phyloP scores from a whole-genome alignment of 2,888 invertebrate species.

The Nudaria mundana region DNA sequence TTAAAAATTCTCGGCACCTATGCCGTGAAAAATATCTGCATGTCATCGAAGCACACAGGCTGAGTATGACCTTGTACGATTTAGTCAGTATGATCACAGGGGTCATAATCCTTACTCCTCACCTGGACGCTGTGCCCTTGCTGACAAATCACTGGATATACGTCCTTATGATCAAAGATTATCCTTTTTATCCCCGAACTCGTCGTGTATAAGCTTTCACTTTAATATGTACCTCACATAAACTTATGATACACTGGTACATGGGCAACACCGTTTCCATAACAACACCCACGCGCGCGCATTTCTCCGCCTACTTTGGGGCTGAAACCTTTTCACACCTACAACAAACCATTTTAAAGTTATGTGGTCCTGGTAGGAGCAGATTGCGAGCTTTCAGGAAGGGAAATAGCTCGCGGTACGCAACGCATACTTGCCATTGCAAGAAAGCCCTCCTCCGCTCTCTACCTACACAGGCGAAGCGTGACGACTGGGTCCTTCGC shows the following conservation, averaged over 20 bases:
- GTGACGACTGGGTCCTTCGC: constrained; percentile 24
- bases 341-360: constrained; percentile 38
- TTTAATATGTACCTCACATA: constrained; percentile 38
- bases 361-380: constrained; percentile 78
- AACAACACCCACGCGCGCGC: constrained; percentile 67
- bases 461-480: constrained; percentile 12
- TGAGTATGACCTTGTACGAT: too few relatives aligned
- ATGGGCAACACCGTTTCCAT: constrained; percentile 65
- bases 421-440: constrained; percentile 37
- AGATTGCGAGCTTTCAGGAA: constrained; percentile 87
- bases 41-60: too few relatives aligned
- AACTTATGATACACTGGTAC: constrained; percentile 53
- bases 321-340: constrained; percentile 42
- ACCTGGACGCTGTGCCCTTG: too few relatives aligned
- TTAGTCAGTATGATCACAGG: too few relatives aligned
- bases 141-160: too few relatives aligned
- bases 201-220: constrained; percentile 7
- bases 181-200: too few relatives aligned
- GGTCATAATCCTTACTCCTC: too few relatives aligned
- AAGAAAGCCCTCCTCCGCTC: constrained; percentile 10
- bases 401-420: constrained; percentile 54
- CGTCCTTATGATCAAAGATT: too few relatives aligned
- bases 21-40: too few relatives aligned
- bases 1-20: too few relatives aligned
- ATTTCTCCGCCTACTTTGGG: constrained; percentile 66